Conservation (phyloP, 1,140 invertebrate species). For the Latrodectus geometricus region DNA sequence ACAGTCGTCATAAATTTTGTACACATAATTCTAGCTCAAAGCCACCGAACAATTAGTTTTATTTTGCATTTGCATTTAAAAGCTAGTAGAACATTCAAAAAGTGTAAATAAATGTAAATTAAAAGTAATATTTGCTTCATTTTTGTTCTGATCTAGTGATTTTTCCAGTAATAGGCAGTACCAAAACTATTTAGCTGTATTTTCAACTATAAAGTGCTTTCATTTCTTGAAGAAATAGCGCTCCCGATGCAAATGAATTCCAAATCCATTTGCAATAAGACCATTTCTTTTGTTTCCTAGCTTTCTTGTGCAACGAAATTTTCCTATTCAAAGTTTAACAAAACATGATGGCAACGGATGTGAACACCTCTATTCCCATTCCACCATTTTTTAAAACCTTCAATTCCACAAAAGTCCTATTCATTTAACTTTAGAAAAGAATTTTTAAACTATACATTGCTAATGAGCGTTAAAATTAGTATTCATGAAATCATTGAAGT, state of each 20-base stretch:
- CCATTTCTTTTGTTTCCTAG: constrained; percentile 44
- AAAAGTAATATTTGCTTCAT: not conserved
- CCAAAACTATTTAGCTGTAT: not conserved
- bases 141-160: constrained; percentile 25
- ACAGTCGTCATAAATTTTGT: too few species aligned
- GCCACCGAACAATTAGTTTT: too few species aligned
- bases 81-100: not conserved
- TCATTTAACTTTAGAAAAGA: constrained; percentile 48
- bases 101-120: not conserved
- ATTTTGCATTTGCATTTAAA: not conserved
- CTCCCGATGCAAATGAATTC: constrained; percentile 43
- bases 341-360: constrained; percentile 20
- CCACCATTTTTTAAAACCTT: not conserved
- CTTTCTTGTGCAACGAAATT: constrained; percentile 7
- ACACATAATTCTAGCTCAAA: too few species aligned
- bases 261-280: constrained; percentile 48
- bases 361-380: constrained; percentile 9
- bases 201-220: constrained; percentile 5
- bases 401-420: constrained; percentile 22
- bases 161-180: not conserved
- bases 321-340: constrained; percentile 49
- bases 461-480: constrained; percentile 60
- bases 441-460: constrained; percentile 55
- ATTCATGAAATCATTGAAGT: constrained; percentile 61
- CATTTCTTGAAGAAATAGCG: not conserved